These are phyloP conservation scores for Periparus ater DNA, from an alignment of 2,797 vertebrate species.

Conservation along the genomic window DNA sequence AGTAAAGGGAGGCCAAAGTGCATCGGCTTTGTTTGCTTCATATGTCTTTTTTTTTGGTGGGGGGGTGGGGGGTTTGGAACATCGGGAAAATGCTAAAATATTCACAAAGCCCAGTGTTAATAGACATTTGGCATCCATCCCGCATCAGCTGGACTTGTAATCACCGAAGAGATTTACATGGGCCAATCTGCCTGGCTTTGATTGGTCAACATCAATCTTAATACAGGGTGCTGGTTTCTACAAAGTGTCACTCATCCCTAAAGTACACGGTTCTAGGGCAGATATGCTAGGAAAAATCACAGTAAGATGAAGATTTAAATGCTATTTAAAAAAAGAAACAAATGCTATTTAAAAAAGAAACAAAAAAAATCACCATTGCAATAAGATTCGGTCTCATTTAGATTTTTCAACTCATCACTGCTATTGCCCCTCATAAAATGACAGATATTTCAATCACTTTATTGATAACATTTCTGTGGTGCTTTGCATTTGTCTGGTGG, in stretches of 20 bases:
- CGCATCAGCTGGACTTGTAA: conserved; percentile 26
- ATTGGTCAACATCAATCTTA: conserved; percentile 1
- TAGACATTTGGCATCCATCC: conserved; percentile 28
- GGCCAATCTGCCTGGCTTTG: conserved; percentile 30
- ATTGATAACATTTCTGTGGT: neutral
- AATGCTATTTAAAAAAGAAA: neutral
- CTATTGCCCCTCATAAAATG: neutral
- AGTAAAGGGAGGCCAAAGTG: conserved; percentile 11
- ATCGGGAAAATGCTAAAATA: neutral
- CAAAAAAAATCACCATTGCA: neutral
- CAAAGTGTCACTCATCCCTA: conserved; percentile 13
- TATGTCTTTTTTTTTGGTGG: neutral
- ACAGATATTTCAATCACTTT: neutral
- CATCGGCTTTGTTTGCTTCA: conserved; percentile 15
- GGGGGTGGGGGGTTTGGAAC: neutral
- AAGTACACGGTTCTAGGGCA: neutral
- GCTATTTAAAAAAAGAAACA: neutral
- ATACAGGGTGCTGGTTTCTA: neutral
- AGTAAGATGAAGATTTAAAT: neutral
- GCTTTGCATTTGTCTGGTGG: neutral
- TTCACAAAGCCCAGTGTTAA: neutral
- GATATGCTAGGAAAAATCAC: neutral
- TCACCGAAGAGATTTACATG: neutral
- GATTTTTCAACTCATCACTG: neutral
- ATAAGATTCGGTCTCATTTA: neutral